Evolutionary conservation across 92 coral and sea anemone genomes (phyloP), one percentile per base, ranked within the genome.

Genomic region (Blastomussa wellsi): DNA sequence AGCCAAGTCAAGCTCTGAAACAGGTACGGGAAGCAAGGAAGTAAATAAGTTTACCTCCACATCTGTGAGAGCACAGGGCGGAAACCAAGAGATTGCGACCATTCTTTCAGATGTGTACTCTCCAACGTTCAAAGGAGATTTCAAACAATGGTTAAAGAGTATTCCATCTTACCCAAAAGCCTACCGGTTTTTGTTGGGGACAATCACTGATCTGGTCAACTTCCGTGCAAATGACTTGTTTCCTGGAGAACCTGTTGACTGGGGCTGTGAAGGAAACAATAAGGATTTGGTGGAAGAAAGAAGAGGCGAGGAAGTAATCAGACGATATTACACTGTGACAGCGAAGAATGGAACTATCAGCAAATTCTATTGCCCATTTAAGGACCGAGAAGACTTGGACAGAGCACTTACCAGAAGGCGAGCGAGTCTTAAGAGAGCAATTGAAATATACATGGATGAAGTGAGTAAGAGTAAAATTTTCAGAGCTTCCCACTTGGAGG

Each of bases 151-250:
- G 92, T 48, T 89, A 20, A 37, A 89, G 47, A 86, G 86, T 22
- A 89, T 89, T 52, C 72, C 82, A 19, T 11, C 32, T 20, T 89
- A 79, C 82, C 90, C 90, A 1, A 89, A 89, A 31, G 86, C 92
- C 47, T 86, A 85, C 76, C 51, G 79, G 44, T 85, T 90, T 28
- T 39, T 33, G 47, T 31, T 79, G 83, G 74, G 83, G 7, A n/a
- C 83, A 6, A 79, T 79, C 15, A 33, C 52, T 6, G 74, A 79
- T 31, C 83, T 79, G 71, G 51, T 79, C 26, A 79, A 79, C 22
- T 79, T 86, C 51, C 86, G 87, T 32, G 83, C 90, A 32, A 77
- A 49, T 24, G 90, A 86, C 10, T 72, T 86, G 82, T 86, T 90
- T 75, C 87, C 59, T 55, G 86, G 87, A 26, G 92, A 85, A 44